Evolutionary conservation across 2,888 invertebrate species (phyloP), one percentile per base, ranked within the genome.

Genomic region (Nasonovia ribisnigri): DNA sequence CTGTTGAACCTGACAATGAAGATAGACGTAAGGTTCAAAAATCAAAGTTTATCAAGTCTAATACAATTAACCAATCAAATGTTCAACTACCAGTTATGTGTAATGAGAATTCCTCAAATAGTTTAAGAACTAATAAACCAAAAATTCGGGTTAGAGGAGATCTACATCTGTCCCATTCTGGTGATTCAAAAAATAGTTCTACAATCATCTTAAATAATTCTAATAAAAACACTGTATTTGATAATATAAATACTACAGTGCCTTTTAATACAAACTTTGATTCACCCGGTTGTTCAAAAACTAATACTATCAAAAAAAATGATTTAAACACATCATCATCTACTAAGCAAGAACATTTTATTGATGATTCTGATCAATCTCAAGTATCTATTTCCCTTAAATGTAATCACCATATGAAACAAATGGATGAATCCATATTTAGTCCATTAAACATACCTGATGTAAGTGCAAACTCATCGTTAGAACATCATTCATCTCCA

Each of bases 261-360:
- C 24, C 48, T 26, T 10, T 16, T 42, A 48, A 51, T 42, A 43
- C 42, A 84, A 90, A 84, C 13, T 46, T 54, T 20, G n/a, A 57
- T 84, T 84, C n/a, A 4, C 54, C 57, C 0, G 10, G 36, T 26
- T 42, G 88, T 67, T 90, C 89, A 46, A 90, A 48, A 90, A 67
- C 13, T 36, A 29, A 13, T 13, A 57, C 6, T 46, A 8, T 29
- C 1, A 4, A 5, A 26, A 42, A 36, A 48, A 92, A 46, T 46
- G 10, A 29, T 87, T 0, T 16, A 36, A 87, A 60, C 36, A 10
- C 36, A 4, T 42, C 88, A 10, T 48, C 60, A 2, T 29, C 86
- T 57, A 90, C 84, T 57, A 90, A 90, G 36, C 43, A 90, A 86
- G 42, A 93, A 89, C 48, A 10, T 46, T 77, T 90, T 13, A 57